Percentiles rank a stretch among this genome's conserved stretches.
These are phyloP conservation scores for Deroplatys truncata DNA, from an alignment of 2,888 invertebrate species.

Conservation along the genomic window DNA sequence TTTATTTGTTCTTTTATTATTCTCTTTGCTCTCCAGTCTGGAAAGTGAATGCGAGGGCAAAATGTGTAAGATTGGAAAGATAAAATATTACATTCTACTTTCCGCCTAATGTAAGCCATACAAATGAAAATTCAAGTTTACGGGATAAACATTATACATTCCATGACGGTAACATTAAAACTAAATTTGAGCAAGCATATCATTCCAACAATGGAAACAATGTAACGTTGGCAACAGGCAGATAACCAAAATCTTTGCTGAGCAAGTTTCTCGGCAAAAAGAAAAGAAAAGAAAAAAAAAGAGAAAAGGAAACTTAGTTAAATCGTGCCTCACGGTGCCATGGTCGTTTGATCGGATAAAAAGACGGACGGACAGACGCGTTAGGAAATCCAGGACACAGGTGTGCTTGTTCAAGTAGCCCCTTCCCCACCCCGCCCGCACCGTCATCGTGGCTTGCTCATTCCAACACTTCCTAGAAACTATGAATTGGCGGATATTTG, in stretches of 20 bases:
- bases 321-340: not conserved
- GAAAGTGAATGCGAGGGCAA: too few relatives aligned
- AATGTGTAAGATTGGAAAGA: too few relatives aligned
- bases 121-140: too few relatives aligned
- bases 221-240: not conserved
- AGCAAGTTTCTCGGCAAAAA: not conserved
- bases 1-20: too few relatives aligned
- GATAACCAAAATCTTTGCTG: not conserved
- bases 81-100: too few relatives aligned
- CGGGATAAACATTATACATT: too few relatives aligned
- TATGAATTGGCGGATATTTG: not conserved
- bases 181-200: too few relatives aligned
- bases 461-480: not conserved
- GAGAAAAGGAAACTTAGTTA: not conserved
- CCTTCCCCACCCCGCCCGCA: not conserved
- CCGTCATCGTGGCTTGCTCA: not conserved
- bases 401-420: not conserved
- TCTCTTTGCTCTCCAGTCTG: too few relatives aligned
- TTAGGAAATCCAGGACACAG: slow-evolving; percentile 17
- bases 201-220: too few relatives aligned
- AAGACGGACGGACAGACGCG: not conserved
- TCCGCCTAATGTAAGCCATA: too few relatives aligned
- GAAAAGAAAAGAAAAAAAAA: not conserved
- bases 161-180: too few relatives aligned
- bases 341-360: not conserved